Conservation (phyloP, 2,797 vertebrate species). For the Sus cebifrons region DNA sequence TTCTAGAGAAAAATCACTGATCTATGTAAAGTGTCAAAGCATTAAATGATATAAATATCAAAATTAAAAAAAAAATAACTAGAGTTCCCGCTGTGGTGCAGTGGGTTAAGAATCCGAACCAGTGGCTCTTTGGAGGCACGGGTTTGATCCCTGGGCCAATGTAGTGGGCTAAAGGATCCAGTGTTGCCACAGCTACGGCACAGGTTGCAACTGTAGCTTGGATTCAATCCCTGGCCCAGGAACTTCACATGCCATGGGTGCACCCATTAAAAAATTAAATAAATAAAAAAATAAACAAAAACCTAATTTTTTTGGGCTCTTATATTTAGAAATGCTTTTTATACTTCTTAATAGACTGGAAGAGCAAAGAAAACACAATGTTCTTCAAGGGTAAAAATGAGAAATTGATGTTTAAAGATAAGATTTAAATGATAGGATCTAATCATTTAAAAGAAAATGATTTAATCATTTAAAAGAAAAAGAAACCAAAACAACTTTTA, state of each 20-base stretch:
- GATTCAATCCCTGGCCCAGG: no score
- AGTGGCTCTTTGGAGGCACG: no score
- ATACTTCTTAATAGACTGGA: constrained; percentile 46
- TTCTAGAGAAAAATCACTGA: constrained; percentile 51
- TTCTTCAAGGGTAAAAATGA: constrained; percentile 55
- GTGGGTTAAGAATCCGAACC: no score
- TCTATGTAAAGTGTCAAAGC: constrained; percentile 6
- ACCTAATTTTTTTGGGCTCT: constrained; percentile 3
- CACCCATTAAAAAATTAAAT: no score
- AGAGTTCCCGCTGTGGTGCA: no score
- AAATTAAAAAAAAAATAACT: constrained; percentile 47
- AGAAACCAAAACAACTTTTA: constrained; percentile 28
- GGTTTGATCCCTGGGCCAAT: no score
- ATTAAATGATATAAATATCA: constrained; percentile 66
- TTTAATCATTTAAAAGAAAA: background rate
- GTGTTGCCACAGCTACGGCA: no score
- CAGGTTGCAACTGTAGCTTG: no score
- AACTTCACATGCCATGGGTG: no score
- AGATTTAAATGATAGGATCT: constrained; percentile 21
- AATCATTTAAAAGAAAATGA: background rate
- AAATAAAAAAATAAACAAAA: no score
- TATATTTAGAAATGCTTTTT: constrained; percentile 47
- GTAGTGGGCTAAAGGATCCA: no score
- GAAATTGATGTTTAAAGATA: constrained; percentile 49
- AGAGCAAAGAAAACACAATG: constrained; percentile 38